Percentiles rank a stretch among this genome's conserved stretches.
phyloP scores from a whole-genome alignment of 2,113 vertebrate genomes.

The Pygoscelis adeliae region DNA sequence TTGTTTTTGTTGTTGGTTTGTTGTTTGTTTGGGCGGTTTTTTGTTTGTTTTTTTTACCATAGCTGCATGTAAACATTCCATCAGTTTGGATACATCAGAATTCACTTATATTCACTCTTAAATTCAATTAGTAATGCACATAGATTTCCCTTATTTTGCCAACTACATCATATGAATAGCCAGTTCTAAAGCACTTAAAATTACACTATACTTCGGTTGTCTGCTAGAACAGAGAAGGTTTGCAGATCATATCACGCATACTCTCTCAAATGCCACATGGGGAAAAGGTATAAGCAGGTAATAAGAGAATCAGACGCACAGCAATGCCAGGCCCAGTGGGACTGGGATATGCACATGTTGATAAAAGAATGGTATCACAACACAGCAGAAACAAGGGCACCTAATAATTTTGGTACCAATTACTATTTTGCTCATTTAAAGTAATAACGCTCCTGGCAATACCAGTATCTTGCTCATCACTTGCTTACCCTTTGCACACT shows the following conservation, averaged over 20 bases:
- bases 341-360: background rate
- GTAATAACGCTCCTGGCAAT: background rate
- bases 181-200: background rate
- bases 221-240: background rate
- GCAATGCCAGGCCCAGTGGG: background rate
- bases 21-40: too few species aligned
- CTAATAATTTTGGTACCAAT: fast-evolving
- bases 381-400: background rate
- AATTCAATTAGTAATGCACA: background rate
- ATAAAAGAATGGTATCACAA: background rate
- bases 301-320: background rate
- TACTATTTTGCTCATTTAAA: background rate
- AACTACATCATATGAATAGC: background rate
- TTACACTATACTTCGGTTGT: background rate
- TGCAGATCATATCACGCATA: background rate
- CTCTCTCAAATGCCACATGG: background rate
- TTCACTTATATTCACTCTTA: background rate
- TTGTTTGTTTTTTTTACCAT: background rate
- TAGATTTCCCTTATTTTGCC: background rate
- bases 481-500: background rate
- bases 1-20: background rate
- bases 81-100: background rate
- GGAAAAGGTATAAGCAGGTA: background rate
- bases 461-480: background rate
- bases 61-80: background rate